Conservation (phyloP, 2,797 vertebrate species). For the Thalassophryne amazonica region DNA sequence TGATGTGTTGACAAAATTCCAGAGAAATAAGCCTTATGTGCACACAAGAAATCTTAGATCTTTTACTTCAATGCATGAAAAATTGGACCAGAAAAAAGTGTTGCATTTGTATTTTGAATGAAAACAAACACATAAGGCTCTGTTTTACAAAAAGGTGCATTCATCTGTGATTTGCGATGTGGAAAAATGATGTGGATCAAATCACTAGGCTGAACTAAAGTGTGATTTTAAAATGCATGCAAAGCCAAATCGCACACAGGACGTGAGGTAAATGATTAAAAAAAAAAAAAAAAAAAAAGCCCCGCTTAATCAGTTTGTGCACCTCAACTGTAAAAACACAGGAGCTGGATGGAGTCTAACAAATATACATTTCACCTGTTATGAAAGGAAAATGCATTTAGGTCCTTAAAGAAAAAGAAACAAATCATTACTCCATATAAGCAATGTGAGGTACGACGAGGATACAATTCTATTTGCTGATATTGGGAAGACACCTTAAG, state of each 20-base stretch:
- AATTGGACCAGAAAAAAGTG: slow-evolving; percentile 24
- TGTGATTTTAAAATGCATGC: slow-evolving; percentile 44
- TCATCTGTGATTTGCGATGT: slow-evolving; percentile 56
- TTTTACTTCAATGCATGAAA: too few species aligned
- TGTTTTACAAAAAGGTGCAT: slow-evolving; percentile 61
- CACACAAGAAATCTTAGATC: too few species aligned
- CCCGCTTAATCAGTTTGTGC: slow-evolving; percentile 37
- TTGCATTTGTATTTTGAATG: slow-evolving; percentile 40
- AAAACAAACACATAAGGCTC: slow-evolving; percentile 32
- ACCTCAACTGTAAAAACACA: slow-evolving; percentile 31
- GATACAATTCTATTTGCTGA: slow-evolving; percentile 70
- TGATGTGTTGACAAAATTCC: too few species aligned
- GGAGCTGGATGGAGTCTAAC: slow-evolving; percentile 47
- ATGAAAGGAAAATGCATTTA: slow-evolving; percentile 66
- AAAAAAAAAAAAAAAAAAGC: slow-evolving; percentile 44
- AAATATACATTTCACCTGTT: slow-evolving; percentile 48
- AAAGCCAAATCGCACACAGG: slow-evolving; percentile 36
- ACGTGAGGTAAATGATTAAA: slow-evolving; percentile 40
- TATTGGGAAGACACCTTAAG: slow-evolving; percentile 69
- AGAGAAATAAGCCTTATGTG: too few species aligned
- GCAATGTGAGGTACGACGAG: slow-evolving; percentile 74
- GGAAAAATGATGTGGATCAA: slow-evolving; percentile 22
- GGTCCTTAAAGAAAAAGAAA: slow-evolving; percentile 62
- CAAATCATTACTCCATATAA: slow-evolving; percentile 64
- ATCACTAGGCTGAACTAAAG: slow-evolving; percentile 36